A percentile compares a stretch with the other conserved stretches of the same genome.
Conservation (phyloP, 2,797 vertebrate genomes). For the Bovichtus variegatus region DNA sequence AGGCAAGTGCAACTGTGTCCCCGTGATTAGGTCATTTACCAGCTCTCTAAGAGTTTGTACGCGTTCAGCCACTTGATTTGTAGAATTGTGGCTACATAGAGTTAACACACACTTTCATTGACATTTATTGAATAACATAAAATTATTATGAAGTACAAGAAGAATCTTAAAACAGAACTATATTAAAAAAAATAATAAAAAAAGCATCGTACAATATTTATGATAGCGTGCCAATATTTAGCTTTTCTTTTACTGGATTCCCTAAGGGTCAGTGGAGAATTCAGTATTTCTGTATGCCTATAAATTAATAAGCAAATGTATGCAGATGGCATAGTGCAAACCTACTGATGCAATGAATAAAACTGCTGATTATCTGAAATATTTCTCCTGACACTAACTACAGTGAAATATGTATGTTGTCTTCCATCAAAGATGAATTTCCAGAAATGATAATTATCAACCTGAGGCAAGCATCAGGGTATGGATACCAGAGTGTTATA, state of each 20-base stretch:
- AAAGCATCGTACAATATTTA: background rate
- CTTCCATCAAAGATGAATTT: conserved; percentile 27
- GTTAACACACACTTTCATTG: background rate
- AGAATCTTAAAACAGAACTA: background rate
- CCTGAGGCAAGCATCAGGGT: conserved; percentile 3
- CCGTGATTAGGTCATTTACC: background rate
- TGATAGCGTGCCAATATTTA: background rate
- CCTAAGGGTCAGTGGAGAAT: background rate
- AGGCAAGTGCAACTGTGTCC: conserved; percentile 2
- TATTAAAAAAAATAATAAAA: too few species aligned
- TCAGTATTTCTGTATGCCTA: background rate
- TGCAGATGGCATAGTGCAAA: conserved; percentile 23
- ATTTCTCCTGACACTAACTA: conserved; percentile 6
- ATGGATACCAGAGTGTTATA: background rate
- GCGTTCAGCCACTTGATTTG: background rate
- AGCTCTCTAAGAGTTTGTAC: background rate
- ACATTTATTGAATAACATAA: background rate
- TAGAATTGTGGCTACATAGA: background rate
- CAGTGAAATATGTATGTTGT: conserved; percentile 21
- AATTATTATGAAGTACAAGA: background rate
- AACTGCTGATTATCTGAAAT: conserved; percentile 28
- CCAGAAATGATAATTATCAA: conserved; percentile 17
- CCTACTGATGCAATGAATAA: conserved; percentile 28
- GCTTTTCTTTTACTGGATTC: background rate
- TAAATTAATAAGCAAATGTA: conserved; percentile 36